These are phyloP conservation scores for Sinonovacula constricta DNA, from an alignment of 1,140 invertebrate species.

Conservation along the genomic window DNA sequence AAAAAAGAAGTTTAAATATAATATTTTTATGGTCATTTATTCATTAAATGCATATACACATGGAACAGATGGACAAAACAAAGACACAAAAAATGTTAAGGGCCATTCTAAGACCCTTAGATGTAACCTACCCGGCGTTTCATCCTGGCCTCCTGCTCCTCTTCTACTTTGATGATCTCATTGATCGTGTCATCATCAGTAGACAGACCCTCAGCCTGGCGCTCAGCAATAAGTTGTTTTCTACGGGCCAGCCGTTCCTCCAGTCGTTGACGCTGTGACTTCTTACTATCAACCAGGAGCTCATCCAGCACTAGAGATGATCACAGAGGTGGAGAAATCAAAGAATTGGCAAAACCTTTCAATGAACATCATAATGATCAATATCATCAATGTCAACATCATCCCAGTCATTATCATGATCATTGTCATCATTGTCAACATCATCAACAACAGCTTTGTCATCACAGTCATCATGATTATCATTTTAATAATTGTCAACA, in stretches of 20 bases:
- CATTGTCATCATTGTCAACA: conserved; percentile 6
- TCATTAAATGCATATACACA: too few species aligned
- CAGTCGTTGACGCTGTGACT: conserved; percentile 60
- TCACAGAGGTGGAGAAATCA: not conserved
- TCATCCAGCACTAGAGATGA: conserved; percentile 55
- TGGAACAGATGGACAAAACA: too few species aligned
- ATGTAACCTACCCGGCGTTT: conserved; percentile 61
- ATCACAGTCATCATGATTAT: conserved; percentile 47
- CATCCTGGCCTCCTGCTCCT: conserved; percentile 56
- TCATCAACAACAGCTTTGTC: conserved; percentile 17
- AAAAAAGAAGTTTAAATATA: too few species aligned
- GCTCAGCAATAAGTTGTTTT: conserved; percentile 60
- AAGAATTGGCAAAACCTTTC: too few species aligned
- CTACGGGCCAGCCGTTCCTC: conserved; percentile 55
- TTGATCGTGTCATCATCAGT: conserved; percentile 67
- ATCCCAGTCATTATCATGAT: not conserved
- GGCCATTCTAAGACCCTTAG: too few species aligned
- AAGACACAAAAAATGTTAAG: too few species aligned
- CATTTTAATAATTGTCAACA: conserved; percentile 39
- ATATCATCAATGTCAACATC: too few species aligned
- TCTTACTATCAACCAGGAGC: conserved; percentile 59
- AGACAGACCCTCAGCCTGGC: conserved; percentile 65
- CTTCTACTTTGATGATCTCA: conserved; percentile 62
- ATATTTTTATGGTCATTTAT: too few species aligned
- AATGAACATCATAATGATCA: too few species aligned